phyloP scores from a whole-genome alignment of 2,113 vertebrate genomes.

The Muntiacus reevesi region DNA sequence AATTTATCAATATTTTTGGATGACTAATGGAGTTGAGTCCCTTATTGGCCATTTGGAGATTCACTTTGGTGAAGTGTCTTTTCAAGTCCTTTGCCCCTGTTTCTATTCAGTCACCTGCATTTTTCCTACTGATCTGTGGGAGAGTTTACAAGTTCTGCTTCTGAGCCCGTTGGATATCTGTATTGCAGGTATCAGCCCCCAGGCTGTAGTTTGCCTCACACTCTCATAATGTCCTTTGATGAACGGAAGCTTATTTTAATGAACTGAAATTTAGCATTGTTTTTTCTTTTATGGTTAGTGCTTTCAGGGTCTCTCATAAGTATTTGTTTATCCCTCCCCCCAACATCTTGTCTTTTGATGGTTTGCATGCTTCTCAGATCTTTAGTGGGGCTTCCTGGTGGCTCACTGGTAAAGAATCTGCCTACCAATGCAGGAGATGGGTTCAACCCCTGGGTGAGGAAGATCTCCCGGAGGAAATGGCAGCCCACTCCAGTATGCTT shows the following conservation, averaged over 20 bases:
- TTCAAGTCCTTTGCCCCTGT: background rate
- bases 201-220: background rate
- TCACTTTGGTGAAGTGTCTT: background rate
- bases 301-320: background rate
- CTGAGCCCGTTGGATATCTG: background rate
- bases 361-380: background rate
- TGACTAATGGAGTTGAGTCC: background rate
- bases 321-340: background rate
- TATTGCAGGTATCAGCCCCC: background rate
- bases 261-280: background rate
- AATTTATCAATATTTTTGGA: background rate
- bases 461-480: background rate
- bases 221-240: background rate
- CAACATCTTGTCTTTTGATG: background rate
- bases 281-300: background rate
- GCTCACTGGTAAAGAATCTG: background rate
- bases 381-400: background rate
- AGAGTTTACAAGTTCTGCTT: background rate
- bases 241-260: background rate
- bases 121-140: background rate
- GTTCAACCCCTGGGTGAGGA: background rate
- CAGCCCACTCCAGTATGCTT: background rate
- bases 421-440: background rate
- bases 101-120: background rate
- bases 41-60: background rate